Conservation (phyloP, 2,888 invertebrate species). For the Empis stercorea region DNA sequence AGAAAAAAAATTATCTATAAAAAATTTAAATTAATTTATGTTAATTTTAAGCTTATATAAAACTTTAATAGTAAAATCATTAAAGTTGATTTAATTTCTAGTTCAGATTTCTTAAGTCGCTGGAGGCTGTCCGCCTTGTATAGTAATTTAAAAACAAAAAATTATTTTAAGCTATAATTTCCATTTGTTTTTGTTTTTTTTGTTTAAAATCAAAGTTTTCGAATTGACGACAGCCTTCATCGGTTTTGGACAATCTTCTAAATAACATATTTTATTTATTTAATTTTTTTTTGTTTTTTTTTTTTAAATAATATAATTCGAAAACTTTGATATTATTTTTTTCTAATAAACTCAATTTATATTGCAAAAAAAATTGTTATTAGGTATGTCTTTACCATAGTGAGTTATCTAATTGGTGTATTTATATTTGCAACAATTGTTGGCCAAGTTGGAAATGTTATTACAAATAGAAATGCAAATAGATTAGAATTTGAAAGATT, state of each 20-base stretch:
- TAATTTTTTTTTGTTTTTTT: too few species aligned
- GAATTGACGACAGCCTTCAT: slow-evolving; percentile 36
- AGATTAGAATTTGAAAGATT: slow-evolving; percentile 88
- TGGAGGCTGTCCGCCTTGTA: slow-evolving; percentile 33
- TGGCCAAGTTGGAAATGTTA: slow-evolving; percentile 95
- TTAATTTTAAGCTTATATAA: too few species aligned
- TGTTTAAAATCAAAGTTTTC: slow-evolving; percentile 38
- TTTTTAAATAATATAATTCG: slow-evolving; percentile 28
- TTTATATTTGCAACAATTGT: slow-evolving; percentile 97
- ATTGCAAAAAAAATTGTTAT: slow-evolving; percentile 28
- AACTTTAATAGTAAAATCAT: slow-evolving; percentile 1
- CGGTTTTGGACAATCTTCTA: slow-evolving; percentile 25
- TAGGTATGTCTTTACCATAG: slow-evolving; percentile 94
- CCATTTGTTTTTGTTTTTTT: too few species aligned
- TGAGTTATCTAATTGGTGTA: slow-evolving; percentile 92
- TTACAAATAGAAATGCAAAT: slow-evolving; percentile 93
- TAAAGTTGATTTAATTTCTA: slow-evolving; percentile 13
- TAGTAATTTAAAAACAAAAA: too few species aligned
- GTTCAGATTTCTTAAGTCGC: slow-evolving; percentile 26
- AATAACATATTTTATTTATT: too few species aligned
- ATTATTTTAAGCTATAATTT: neutral
- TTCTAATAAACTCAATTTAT: too few species aligned
- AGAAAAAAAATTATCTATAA: too few species aligned
- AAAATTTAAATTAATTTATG: too few species aligned
- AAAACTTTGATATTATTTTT: slow-evolving; percentile 29